A percentile compares a stretch with the other conserved stretches of the same genome.
Evolutionary conservation across 1,140 invertebrate species (phyloP).

Genomic region (Ceratosolen solmsi): DNA sequence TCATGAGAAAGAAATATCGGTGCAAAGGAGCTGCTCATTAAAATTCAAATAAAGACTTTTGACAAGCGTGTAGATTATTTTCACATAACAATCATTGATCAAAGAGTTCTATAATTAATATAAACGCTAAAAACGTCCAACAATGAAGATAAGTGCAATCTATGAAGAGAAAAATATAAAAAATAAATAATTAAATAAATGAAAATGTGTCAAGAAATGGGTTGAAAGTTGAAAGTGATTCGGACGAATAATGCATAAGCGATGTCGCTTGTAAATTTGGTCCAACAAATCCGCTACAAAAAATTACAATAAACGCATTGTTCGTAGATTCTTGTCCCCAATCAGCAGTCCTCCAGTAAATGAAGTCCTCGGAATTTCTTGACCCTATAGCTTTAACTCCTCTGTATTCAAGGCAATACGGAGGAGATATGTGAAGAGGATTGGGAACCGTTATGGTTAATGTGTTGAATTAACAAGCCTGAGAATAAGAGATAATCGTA

Average conservation of each 20-base stretch:
- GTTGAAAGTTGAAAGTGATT: conserved; percentile 38
- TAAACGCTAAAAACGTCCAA: conserved; percentile 14
- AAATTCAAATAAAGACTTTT: conserved; percentile 18
- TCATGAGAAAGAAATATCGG: conserved; percentile 52
- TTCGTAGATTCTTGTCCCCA: conserved; percentile 53
- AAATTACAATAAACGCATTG: conserved; percentile 48
- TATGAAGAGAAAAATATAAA: conserved; percentile 38
- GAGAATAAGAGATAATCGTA: conserved; percentile 16
- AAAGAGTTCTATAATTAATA: conserved; percentile 14
- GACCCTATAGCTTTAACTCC: conserved; percentile 59
- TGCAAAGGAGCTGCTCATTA: conserved; percentile 41
- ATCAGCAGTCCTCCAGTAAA: conserved; percentile 51
- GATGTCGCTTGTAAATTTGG: conserved; percentile 35
- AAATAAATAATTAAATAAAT: conserved; percentile 43
- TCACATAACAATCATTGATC: conserved; percentile 11
- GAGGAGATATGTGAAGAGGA: conserved; percentile 25
- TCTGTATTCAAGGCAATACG: conserved; percentile 49
- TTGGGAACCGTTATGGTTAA: conserved; percentile 21
- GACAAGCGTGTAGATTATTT: not conserved
- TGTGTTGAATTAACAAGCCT: conserved; percentile 6
- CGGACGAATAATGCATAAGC: conserved; percentile 38
- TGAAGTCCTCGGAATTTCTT: conserved; percentile 50
- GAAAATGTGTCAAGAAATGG: conserved; percentile 44
- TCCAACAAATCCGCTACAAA: conserved; percentile 53
- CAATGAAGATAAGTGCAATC: conserved; percentile 31